Evolutionary conservation across 2,888 invertebrate genomes (phyloP).

Genomic region (Meloe dianella): DNA sequence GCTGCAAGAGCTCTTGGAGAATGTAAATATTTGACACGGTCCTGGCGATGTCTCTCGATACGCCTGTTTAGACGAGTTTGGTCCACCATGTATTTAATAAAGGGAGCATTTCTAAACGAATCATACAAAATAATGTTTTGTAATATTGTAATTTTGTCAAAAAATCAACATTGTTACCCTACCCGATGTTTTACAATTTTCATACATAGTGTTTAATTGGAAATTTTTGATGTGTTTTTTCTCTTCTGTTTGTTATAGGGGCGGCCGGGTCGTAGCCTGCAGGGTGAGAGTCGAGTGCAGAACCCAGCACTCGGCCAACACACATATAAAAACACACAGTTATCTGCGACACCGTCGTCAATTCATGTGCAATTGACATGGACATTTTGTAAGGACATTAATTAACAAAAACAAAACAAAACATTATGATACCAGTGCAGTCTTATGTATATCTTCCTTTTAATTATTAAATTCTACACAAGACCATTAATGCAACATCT

Average conservation of each 20-base stretch:
- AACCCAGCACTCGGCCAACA: slow-evolving; percentile 58
- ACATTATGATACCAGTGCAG: slow-evolving; percentile 36
- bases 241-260: slow-evolving; percentile 54
- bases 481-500: neutral
- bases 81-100: too few species aligned
- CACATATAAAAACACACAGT: slow-evolving; percentile 21
- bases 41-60: too few species aligned
- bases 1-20: too few species aligned
- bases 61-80: too few species aligned
- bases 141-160: too few species aligned
- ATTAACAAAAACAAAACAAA: neutral
- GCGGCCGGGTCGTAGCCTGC: slow-evolving; percentile 68
- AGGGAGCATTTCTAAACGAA: too few species aligned
- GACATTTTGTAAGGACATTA: slow-evolving; percentile 36
- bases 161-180: neutral
- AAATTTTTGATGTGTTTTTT: slow-evolving; percentile 2
- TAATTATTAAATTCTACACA: too few species aligned
- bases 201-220: neutral
- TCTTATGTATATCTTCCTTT: slow-evolving; percentile 37
- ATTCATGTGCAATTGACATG: slow-evolving; percentile 43
- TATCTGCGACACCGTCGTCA: slow-evolving; percentile 45
- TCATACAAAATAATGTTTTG: too few species aligned
- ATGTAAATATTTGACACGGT: too few species aligned
- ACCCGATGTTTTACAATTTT: neutral
- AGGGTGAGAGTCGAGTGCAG: slow-evolving; percentile 63